Evolutionary conservation across 2,888 invertebrate genomes (phyloP), one percentile per base, ranked within the genome.

Genomic region (Eumerus sabulonum): DNA sequence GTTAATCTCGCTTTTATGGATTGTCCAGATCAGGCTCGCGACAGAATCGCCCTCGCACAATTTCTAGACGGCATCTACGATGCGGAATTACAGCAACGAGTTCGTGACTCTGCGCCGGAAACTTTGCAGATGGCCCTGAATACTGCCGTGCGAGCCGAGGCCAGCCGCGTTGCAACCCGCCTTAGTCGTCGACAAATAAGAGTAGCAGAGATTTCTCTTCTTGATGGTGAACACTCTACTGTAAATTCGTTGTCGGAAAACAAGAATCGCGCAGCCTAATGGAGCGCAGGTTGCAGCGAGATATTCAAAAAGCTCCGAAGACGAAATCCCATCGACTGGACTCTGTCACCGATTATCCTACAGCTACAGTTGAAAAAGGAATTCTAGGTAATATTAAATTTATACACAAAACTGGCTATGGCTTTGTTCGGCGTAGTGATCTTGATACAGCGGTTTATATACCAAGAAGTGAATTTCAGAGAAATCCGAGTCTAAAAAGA

Each of bases 1-100:
- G 47, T 48, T 48, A 44, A 59, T 5, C 9, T 48, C 14, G 59
- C 48, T 12, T 59, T 59, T 59, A 35, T 17, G 4, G 38, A 59
- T 14, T 57, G 47, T n/a, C n/a, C n/a, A n/a, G n/a, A 11, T 36
- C 57, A 57, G n/a, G 48, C 59, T 1, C 27, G 35, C 11, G 13
- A 59, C 1, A 14, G 59, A 7, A 48, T 59, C 36, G 38, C 18
- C 47, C n/a, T 48, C 19, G 59, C 18, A 16, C 59, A 59, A n/a
- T 47, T 59, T 18, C 35, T 47, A 12, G n/a, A 27, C 16, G 48
- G 48, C 0, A 50, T 50, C 18, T 19, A 19, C n/a, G 19, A 50
- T 27, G 50, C 19, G 11, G 50, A 50, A 50, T n/a, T 50, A 13
- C 50, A 50, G n/a, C 27, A 19, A 18, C 18, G 48, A n/a, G 48